Conservation (phyloP, 2,113 vertebrate species). For the human region GRCh38 chr18:60427001-60427500, state of each 20-base stretch:
- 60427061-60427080: neutral
- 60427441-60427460: neutral
- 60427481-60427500: neutral
- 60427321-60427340: neutral
- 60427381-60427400: neutral
- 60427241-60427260: neutral
- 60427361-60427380: neutral
- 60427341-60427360: neutral
- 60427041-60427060: too few species aligned
- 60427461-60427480: neutral
- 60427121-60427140: neutral
- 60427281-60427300: neutral
- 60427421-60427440: neutral
- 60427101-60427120: neutral
- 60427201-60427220: neutral
- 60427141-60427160: neutral
- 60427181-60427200: neutral
- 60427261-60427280: neutral
- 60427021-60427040: neutral
- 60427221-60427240: neutral
- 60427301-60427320: neutral
- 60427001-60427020: neutral
- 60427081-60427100: neutral
- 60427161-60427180: neutral
- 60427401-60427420: too few species aligned